Evolutionary conservation across 2,888 invertebrate genomes (phyloP).

Genomic region (Trichogramma evanescens): DNA sequence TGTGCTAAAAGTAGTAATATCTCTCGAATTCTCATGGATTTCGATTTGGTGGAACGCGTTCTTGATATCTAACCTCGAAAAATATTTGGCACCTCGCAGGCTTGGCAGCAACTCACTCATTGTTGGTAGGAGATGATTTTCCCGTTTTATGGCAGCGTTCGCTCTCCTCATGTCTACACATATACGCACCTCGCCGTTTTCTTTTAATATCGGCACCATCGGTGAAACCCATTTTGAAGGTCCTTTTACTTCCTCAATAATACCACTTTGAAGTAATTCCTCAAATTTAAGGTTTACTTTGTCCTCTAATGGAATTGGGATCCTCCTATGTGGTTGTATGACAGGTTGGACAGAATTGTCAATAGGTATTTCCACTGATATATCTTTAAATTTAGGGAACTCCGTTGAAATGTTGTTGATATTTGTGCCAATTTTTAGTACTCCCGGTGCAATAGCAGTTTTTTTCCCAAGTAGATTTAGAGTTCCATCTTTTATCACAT

Average conservation of each 20-base stretch:
- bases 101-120: slow-evolving; percentile 7
- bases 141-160: neutral
- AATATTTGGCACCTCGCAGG: slow-evolving; percentile 16
- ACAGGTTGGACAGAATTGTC: slow-evolving; percentile 13
- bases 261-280: too few species aligned
- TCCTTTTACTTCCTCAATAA: neutral
- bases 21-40: too few species aligned
- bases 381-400: slow-evolving; percentile 30
- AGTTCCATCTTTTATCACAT: slow-evolving; percentile 8
- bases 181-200: too few species aligned
- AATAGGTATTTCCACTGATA: slow-evolving; percentile 29
- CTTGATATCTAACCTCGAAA: slow-evolving; percentile 29
- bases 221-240: too few species aligned
- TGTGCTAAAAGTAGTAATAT: slow-evolving; percentile 24
- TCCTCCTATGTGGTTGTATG: too few species aligned
- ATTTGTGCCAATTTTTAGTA: slow-evolving; percentile 23
- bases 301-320: too few species aligned
- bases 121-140: slow-evolving; percentile 1
- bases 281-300: too few species aligned
- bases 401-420: slow-evolving; percentile 1
- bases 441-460: slow-evolving; percentile 22
- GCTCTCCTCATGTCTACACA: too few species aligned
- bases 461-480: slow-evolving; percentile 22
- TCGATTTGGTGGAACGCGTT: slow-evolving; percentile 21
- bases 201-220: too few species aligned